Conservation (phyloP, 2,797 vertebrate genomes). For the Pseudocheirus occidentalis region DNA sequence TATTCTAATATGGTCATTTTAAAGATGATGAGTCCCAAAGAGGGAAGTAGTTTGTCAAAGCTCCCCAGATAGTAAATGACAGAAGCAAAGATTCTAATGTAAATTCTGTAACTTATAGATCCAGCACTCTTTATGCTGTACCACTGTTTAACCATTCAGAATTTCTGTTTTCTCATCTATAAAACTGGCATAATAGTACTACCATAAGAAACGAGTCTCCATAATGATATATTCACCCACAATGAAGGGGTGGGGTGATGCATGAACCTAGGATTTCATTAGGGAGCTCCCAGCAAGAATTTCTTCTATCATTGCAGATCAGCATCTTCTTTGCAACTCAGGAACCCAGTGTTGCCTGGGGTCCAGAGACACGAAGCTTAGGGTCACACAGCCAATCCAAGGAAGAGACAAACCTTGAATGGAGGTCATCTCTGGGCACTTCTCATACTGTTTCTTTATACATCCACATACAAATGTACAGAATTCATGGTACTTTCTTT, state of each 20-base stretch:
- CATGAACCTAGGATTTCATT: not conserved
- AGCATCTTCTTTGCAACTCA: not conserved
- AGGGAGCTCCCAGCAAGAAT: not conserved
- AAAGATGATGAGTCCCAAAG: not conserved
- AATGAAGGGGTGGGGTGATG: not conserved
- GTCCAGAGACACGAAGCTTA: constrained; percentile 1
- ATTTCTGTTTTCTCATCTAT: not conserved
- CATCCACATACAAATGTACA: not conserved
- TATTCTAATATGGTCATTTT: not conserved
- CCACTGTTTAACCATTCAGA: not conserved
- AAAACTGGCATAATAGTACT: not conserved
- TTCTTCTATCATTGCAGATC: not conserved
- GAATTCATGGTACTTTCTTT: not conserved
- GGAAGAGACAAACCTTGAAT: constrained; percentile 29
- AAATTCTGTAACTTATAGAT: not conserved
- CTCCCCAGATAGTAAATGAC: not conserved
- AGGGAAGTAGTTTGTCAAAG: not conserved
- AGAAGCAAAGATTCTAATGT: not conserved
- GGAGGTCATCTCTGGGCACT: not conserved
- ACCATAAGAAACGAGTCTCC: not conserved
- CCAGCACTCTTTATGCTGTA: not conserved
- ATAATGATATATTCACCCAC: not conserved
- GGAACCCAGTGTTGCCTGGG: not conserved
- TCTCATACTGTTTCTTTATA: not conserved
- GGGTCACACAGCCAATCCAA: not conserved